Base-by-base conservation (phyloP, 2,113 vertebrate genomes). In the Tupaia chinensis region DNA sequence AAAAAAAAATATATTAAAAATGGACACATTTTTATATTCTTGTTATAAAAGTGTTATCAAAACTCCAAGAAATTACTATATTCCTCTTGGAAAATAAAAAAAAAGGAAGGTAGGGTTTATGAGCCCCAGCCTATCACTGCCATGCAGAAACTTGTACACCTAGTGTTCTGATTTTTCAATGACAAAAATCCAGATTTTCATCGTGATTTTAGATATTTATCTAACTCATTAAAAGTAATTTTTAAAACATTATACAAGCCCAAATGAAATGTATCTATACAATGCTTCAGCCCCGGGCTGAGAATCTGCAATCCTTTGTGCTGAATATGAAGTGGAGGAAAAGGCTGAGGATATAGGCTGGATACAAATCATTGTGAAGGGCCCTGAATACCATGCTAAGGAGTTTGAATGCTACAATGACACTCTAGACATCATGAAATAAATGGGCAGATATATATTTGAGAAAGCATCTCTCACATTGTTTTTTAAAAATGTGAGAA, bases 181-280 rank as follows among this genome's bases (percentile, higher is more conserved):
- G 20, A 93, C 3, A 87, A 76, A 93, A 91, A 89, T 69, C 23
- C 56, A 58, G 68, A 91, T 85, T 86, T 89, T 94, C 32, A 94
- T n/a, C 81, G 65, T 65, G 29, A 93, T 44, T 86, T 95, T 69
- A 88, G 94, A 77, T 20, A 76, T 80, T 84, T 80, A 90, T 53
- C 56, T 19, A 84, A 84, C 54, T 66, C 84, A 86, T 89, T 70
- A 93, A 87, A 87, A 93, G 70, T 9, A 54, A 77, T 78, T 95
- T 81, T 69, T 70, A 78, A 86, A 87, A 92, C 44, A 96, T 56
- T 68, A 78, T 20, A 80, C 0, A 90, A 77, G 23, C 60, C 29
- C 27, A 88, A 90, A n/a, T 13, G 1, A 95, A 90, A 77, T 34
- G 7, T n/a, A 53, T 70, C 82, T 91, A 15, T 60, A 34, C 63